These are phyloP conservation scores for Melieria crassipennis DNA, from an alignment of 2,888 invertebrate species.

Conservation along the genomic window DNA sequence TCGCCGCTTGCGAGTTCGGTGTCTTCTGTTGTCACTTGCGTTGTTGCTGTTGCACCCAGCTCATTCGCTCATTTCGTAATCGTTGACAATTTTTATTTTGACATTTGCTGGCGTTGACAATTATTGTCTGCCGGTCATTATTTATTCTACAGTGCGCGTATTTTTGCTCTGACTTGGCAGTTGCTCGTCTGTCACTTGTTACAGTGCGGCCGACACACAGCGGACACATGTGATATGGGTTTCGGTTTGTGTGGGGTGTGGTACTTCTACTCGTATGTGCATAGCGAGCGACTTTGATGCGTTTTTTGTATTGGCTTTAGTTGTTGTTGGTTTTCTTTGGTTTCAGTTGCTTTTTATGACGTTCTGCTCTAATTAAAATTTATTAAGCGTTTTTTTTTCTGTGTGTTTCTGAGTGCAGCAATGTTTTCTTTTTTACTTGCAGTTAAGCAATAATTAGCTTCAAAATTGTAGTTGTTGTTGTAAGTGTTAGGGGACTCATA, in stretches of 20 bases:
- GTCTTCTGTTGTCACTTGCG: background rate
- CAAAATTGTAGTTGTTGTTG: slow-evolving; percentile 23
- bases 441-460: slow-evolving; percentile 24
- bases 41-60: background rate
- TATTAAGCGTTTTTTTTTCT: slow-evolving; percentile 25
- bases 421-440: background rate
- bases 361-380: slow-evolving; percentile 28
- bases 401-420: background rate
- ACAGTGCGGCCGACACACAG: no score
- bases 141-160: background rate
- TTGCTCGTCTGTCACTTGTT: background rate
- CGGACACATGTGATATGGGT: no score
- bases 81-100: slow-evolving; percentile 23
- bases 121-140: background rate
- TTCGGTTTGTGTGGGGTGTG: no score
- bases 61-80: slow-evolving; percentile 19
- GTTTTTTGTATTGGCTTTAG: background rate
- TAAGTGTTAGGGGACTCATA: no score
- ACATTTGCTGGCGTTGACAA: slow-evolving; percentile 25
- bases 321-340: background rate
- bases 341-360: slow-evolving; percentile 1
- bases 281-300: no score
- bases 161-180: slow-evolving; percentile 15
- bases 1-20: background rate
- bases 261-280: no score